Evolutionary conservation across 2,888 invertebrate species (phyloP), one percentile per base, ranked within the genome.

Genomic region (Netelia fuscicornis): DNA sequence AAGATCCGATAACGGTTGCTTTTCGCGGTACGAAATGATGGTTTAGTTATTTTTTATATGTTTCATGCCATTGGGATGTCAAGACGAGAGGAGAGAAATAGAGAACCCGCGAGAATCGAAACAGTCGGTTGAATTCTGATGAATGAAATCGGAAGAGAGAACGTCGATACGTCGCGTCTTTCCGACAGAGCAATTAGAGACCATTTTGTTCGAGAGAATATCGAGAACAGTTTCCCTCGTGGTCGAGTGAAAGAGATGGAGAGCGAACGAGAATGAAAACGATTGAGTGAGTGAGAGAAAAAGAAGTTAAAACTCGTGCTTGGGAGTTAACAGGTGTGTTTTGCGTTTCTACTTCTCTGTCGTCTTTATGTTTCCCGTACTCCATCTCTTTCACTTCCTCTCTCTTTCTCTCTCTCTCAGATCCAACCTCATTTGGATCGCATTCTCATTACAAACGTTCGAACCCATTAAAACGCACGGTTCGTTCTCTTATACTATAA

Each of bases 291-390:
- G 54, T 54, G 20, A 17, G 30, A 9, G 17, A 54, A 11, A 52
- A 23, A 48, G 37, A 20, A 58, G 13, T 20, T 23, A 6, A 62
- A 79, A 79, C 37, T 30, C 70, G 79, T 82, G 76, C 65, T 80
- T 67, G 82, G 79, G 79, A 82, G 82, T 80, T 82, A 85, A 83
- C 82, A 76, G 82, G 82, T 85, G 78, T 72, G 30, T 81, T 71
- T 84, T 72, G 65, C 68, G 42, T 77, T 82, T 81, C 68, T 65
- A 81, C 74, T 84, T 81, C 78, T 78, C 68, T 65, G 60, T 25
- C 54, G 58, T 64, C 74, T 75, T 79, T 67, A 42, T 72, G 52
- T 44, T 75, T 72, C 78, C 17, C 76, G 60, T 20, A 56, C 10
- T 48, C 58, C 74, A 0, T 30, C 30, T 17, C 17, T 17, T 17